Evolutionary conservation across 2,113 vertebrate genomes (phyloP), one percentile per base, ranked within the genome.

Genomic region (Oplegnathus fasciatus): DNA sequence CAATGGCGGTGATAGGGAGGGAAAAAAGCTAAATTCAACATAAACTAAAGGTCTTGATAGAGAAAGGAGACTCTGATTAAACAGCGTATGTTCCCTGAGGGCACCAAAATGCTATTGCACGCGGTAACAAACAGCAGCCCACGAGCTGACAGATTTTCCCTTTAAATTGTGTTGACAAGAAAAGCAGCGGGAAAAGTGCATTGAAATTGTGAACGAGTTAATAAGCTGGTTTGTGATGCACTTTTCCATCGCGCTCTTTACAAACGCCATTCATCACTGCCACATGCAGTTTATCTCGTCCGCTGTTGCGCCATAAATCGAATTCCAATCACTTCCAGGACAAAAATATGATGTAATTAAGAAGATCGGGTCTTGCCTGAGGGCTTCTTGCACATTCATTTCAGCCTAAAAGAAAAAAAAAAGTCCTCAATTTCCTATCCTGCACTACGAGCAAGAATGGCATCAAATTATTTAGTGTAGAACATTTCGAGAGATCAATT

Each of bases 201-300:
- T n/a, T 24, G 79, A 58, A 86, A 86, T 55, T 9, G 61, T 34
- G 86, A 79, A 76, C 17, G 62, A 88, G 78, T 88, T 88, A 92
- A 92, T 90, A 86, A 77, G 89, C 66, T 17, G 40, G 26, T 86
- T 61, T 85, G 77, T 69, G 72, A 93, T 70, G 46, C 72, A 46
- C 81, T 77, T 82, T 80, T 80, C 73, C 40, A 24, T 48, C 20
- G 40, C 14, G 24, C 62, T 57, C 74, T 78, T 82, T 69, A 86
- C 79, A 80, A 83, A 85, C 42, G 54, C 65, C 87, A 92, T 93
- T 88, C 85, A 88, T 92, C 94, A 91, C 46, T 75, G 93, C 82
- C 91, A 78, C 10, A 20, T 30, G 0, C 32, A 32, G 60, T 89
- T 89, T 77, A 78, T 89, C 77, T 86, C 82, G 34, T 83, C 75